phyloP scores from a whole-genome alignment of 2,797 vertebrate genomes.

The Centroberyx gerrardi region DNA sequence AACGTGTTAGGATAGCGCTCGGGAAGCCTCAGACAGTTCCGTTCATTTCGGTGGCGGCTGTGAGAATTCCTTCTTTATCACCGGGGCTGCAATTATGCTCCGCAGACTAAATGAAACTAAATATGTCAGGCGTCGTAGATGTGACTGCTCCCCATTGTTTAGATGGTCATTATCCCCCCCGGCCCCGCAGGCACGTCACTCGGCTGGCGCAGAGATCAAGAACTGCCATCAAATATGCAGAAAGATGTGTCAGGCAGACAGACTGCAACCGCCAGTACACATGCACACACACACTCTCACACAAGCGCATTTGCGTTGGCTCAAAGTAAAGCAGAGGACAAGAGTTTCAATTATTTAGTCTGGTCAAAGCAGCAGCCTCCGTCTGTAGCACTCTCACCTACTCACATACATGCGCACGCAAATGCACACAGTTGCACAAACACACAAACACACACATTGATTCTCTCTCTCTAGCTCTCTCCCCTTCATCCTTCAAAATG shows the following conservation, averaged over 20 bases:
- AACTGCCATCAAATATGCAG: conserved; percentile 56
- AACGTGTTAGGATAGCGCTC: neutral
- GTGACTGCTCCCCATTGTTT: conserved; percentile 55
- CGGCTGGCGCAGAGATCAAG: conserved; percentile 56
- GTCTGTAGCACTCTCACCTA: conserved; percentile 1
- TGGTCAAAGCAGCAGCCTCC: conserved; percentile 19
- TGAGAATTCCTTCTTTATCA: neutral
- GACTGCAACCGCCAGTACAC: conserved; percentile 37
- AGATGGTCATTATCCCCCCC: conserved; percentile 26
- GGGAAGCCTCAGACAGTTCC: conserved; percentile 1
- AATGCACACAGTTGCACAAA: conserved; percentile 28
- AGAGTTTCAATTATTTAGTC: conserved; percentile 62
- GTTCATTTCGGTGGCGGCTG: neutral
- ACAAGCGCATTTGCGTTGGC: conserved; percentile 20
- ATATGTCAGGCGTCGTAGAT: conserved; percentile 20
- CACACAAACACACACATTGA: conserved; percentile 10
- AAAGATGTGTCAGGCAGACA: conserved; percentile 41
- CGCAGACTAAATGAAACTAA: conserved; percentile 34
- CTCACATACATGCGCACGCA: conserved; percentile 14
- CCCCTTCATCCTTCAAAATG: conserved; percentile 51
- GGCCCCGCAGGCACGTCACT: conserved; percentile 44
- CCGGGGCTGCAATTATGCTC: conserved; percentile 8
- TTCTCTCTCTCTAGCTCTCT: conserved; percentile 15
- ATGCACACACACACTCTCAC: conserved; percentile 19
- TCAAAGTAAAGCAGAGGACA: conserved; percentile 43